Base-by-base conservation (phyloP, 2,888 invertebrate genomes). In the Smittia sp. region DNA sequence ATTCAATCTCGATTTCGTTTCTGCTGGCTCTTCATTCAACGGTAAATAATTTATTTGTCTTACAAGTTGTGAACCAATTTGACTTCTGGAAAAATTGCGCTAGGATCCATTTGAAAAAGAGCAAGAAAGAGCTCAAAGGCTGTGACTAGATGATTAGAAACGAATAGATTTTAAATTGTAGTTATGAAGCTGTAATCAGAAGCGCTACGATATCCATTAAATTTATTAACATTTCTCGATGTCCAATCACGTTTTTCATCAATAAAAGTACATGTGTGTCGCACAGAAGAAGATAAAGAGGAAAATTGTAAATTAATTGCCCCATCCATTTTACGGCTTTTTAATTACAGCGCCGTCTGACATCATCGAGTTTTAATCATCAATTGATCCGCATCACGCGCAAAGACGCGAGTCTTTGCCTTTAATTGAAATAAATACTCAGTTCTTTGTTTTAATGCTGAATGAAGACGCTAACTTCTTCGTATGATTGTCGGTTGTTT, bases 201-300 rank as follows among this genome's bases (percentile, higher is more conserved):
- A 41, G 46, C 39, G 46, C 41, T n/a, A 68, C 46, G 46, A 68
- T 68, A 68, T 22, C 46, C 68, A 68, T 68, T 46, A 68, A 68
- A 41, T 22, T 41, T 13, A 68, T 68, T 68, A 46, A 46, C 2
- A n/a, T 46, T n/a, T 46, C 46, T 67, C 41, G 39, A 67, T 67
- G 62, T 66, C 7, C 39, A 18, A 66, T 66, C 66, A 39, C 24
- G 11, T 25, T 62, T 62, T 25, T 20, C 25, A 11, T 62, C 22
- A 62, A n/a, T n/a, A 46, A 46, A 46, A 46, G 2, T 46, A 46
- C 9, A 46, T 46, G 39, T 39, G 39, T 9, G 13, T 15, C 46
- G 46, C 15, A 32, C 32, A n/a, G n/a, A n/a, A n/a, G 32, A 32
- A 46, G n/a, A 46, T 46, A 15, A 46, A n/a, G n/a, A 39, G 13